phyloP scores from a whole-genome alignment of 2,113 vertebrate species.

The Pachypanchax playfairii region DNA sequence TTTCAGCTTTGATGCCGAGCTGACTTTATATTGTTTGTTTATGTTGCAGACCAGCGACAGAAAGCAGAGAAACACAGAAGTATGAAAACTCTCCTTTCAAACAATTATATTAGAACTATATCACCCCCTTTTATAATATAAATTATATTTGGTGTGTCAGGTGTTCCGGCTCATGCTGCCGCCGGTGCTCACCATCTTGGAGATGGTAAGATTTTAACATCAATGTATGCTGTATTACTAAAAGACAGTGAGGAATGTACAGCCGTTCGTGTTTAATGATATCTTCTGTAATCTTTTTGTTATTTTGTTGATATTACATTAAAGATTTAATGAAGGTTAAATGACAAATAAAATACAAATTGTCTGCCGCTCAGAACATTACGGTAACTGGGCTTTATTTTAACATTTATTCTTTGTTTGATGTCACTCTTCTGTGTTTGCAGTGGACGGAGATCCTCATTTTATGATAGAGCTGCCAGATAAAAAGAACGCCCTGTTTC shows the following conservation, averaged over 20 bases:
- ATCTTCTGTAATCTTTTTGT: conserved; percentile 76
- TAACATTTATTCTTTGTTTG: conserved; percentile 47
- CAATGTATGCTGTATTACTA: not conserved
- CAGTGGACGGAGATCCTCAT: too few relatives aligned
- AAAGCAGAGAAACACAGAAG: conserved; percentile 18
- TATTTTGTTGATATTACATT: conserved; percentile 74
- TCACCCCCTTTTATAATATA: not conserved
- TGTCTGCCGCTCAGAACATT: too few relatives aligned
- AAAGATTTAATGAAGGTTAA: too few relatives aligned
- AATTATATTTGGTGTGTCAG: not conserved
- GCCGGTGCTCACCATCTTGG: not conserved
- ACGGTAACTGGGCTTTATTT: not conserved
- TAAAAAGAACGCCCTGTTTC: conserved; percentile 87
- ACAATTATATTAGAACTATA: not conserved
- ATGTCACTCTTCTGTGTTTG: too few relatives aligned
- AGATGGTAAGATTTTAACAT: not conserved
- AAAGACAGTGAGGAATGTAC: not conserved
- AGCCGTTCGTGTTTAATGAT: not conserved
- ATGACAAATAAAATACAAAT: too few relatives aligned
- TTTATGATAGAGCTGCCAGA: conserved; percentile 87
- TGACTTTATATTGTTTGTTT: not conserved
- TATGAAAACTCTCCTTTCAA: not conserved
- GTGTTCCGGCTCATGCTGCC: not conserved
- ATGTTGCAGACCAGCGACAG: conserved; percentile 52
- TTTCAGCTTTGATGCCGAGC: too few relatives aligned